Evolutionary conservation across 1,140 invertebrate species (phyloP), one percentile per base, ranked within the genome.

Genomic region (silkworm (Bombyx mori)): DNA sequence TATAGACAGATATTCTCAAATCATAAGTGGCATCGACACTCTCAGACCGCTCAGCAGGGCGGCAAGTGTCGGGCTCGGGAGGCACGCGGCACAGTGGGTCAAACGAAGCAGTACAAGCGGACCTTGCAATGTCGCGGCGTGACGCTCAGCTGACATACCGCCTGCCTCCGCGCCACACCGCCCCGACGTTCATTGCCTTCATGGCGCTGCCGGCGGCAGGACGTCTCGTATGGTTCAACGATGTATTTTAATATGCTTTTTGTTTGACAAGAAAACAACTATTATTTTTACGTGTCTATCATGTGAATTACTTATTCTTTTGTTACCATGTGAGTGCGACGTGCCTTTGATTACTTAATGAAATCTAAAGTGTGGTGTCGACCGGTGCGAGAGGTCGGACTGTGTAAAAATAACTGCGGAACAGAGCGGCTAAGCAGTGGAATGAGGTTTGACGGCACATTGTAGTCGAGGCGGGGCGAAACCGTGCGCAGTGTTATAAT

Each of bases 361-460:
- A 65, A 73, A 71, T 65, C 71, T 77, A 73, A 73, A 80, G 84
- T 87, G 80, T 71, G 73, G 80, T 85, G 75, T 79, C 78, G 77
- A 82, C 71, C 82, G 84, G 82, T 87, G 84, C 82, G 82, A 87
- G 85, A 85, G 84, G 80, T 85, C 82, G 83, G 83, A 66, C 79
- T 83, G 82, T 87, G 84, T 87, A 87, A 87, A 87, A 85, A 87
- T 87, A 87, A 85, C 84, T 87, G 82, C 84, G 84, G 84, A 87
- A 87, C 77, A 78, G 84, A 75, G 77, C 79, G 75, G 77, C 81
- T 80, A 79, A 82, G 78, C 76, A 73, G 76, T 83, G 82, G 83
- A 86, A 86, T 86, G 83, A 86, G 82, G 80, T 86, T 85, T 82
- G 83, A 82, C 80, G 79, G 79, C 80, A 81, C 80, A 83, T 75